Base-by-base conservation (phyloP, 2,797 vertebrate species). In the Limnodromus scolopaceus region DNA sequence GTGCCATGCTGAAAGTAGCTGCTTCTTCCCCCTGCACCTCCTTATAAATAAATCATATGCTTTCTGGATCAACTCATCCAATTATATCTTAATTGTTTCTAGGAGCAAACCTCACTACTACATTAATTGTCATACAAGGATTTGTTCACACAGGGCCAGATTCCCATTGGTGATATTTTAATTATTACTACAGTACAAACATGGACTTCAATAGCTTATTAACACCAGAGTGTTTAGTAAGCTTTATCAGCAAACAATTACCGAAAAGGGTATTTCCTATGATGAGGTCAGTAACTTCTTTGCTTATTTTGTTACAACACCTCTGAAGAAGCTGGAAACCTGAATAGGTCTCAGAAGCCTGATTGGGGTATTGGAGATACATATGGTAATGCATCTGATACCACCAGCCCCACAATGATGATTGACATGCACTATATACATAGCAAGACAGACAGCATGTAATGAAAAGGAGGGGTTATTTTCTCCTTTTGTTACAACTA, bases 21-120 rank as follows among this genome's bases (percentile, higher is more conserved):
- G 36, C 19, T 87, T 74, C 57, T 87, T 92, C 32, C 77, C 45
- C 46, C 69, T 96, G 70, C 6, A 0, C 61, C 78, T 84, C 36
- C 79, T 91, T 96, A 58, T 92, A 97, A 97, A 97, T 96, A 97
- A 96, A 87, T 92, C 89, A 91, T 96, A 83, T 46, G 63, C 92
- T 97, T 97, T 97, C 88, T 95, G 94, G 55, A 97, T 97, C 96
- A 97, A 84, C 85, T 82, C 71, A 80, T 83, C 87, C 94, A 96
- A 96, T 97, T 97, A 97, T 70, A 82, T 92, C 92, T 92, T 97
- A 97, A 97, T 96, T 84, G 78, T 95, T 96, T 93, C 84, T 95
- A 94, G 94, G 66, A 96, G 75, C 58, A 95, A 97, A 96, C 90
- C 84, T 92, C 80, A 93, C 86, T 91, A 57, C 84, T 95, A 71